These are phyloP conservation scores for Sebastiscus albofasciatus DNA, from an alignment of 2,797 vertebrate genomes.

Conservation along the genomic window DNA sequence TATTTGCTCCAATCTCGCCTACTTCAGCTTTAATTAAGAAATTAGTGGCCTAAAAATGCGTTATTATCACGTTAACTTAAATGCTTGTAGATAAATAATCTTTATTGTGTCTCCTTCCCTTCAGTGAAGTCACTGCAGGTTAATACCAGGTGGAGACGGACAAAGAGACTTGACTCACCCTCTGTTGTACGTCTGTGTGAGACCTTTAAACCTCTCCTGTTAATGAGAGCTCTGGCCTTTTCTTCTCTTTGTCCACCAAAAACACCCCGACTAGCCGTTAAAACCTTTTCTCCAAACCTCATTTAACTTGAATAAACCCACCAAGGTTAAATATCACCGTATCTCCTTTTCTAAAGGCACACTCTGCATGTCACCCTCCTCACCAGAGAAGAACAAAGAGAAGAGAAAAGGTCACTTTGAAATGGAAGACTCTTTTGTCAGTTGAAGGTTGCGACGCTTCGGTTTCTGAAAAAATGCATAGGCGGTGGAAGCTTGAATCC, in stretches of 20 bases:
- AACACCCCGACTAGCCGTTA: neutral
- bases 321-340: neutral
- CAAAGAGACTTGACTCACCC: neutral
- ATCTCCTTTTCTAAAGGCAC: neutral
- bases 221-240: constrained; percentile 6
- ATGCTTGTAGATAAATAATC: neutral
- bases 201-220: neutral
- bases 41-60: too few species aligned
- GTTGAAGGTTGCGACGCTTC: neutral
- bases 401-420: neutral
- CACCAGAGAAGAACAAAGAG: neutral
- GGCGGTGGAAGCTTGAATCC: neutral
- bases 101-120: neutral
- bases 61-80: too few species aligned
- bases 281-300: neutral
- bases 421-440: neutral
- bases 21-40: too few species aligned
- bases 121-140: neutral
- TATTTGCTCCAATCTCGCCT: too few species aligned
- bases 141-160: neutral
- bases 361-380: neutral
- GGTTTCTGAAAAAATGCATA: neutral
- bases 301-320: neutral
- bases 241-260: neutral
- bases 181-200: neutral